Percentiles rank a stretch among this genome's conserved stretches.
These are phyloP conservation scores for Neocrepidodera transversa DNA, from an alignment of 2,888 invertebrate species.

Conservation along the genomic window DNA sequence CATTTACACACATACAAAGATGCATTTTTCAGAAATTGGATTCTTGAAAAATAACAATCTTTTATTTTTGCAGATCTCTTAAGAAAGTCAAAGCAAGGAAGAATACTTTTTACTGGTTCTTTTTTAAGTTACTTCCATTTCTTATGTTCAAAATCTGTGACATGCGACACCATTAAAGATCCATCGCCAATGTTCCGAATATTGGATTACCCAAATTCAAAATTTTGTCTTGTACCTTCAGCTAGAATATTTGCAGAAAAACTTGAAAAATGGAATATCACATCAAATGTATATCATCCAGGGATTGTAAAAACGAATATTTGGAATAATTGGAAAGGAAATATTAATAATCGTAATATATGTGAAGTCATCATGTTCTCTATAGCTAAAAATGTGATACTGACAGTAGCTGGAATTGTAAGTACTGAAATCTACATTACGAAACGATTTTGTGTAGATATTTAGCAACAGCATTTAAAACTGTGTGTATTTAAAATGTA, in stretches of 20 bases:
- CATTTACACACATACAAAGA: no score
- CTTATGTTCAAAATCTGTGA: background rate
- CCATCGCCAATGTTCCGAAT: background rate
- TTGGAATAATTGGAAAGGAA: background rate
- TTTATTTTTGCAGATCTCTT: slow-evolving; percentile 28
- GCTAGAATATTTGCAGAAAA: slow-evolving; percentile 21
- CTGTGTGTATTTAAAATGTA: no score
- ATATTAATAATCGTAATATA: background rate
- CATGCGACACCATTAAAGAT: background rate
- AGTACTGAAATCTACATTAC: slow-evolving; percentile 1
- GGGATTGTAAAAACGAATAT: slow-evolving; percentile 19
- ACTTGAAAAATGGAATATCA: slow-evolving; percentile 19
- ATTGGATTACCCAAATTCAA: slow-evolving; percentile 10
- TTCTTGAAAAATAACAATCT: no score
- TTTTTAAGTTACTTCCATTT: background rate
- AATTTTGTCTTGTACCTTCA: slow-evolving; percentile 9
- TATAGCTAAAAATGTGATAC: no score
- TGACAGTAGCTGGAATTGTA: background rate
- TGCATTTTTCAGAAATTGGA: no score
- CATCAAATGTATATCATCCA: slow-evolving; percentile 23
- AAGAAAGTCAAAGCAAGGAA: slow-evolving; percentile 30
- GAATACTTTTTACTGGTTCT: slow-evolving; percentile 38
- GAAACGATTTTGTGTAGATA: no score
- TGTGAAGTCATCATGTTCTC: no score
- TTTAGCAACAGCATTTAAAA: no score